Base-by-base conservation (phyloP, 1,140 invertebrate genomes). In the Helicoverpa armigera region DNA sequence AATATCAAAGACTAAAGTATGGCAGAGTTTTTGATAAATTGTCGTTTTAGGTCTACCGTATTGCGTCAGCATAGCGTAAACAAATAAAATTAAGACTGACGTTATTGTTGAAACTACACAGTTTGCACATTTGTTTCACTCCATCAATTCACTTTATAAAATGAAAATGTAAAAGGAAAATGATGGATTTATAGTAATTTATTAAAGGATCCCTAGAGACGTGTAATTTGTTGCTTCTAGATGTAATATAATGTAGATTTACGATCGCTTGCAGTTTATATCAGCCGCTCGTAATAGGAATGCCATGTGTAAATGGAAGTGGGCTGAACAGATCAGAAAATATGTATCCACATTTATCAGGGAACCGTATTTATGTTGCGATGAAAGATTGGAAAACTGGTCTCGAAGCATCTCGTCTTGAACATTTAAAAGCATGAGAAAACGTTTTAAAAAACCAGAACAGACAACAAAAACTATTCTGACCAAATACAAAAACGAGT, bases 241-340 rank as follows among this genome's bases (percentile, higher is more conserved):
- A 70, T 53, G 67, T 53, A 70, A 70, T 70, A 70, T 70, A 70
- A 53, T 53, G 67, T 70, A 70, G 67, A 53, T 70, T 53, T 70
- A 14, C 48, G 18, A 50, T 48, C 48, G 10, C 43, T 67, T 51
- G 67, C 67, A 70, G 48, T 70, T 70, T 70, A 70, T 51, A 70
- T 51, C 67, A 70, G 50, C 48, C 10, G 50, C 48, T 70, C 43
- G 67, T 70, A 70, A 70, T 70, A 51, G 67, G 18, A 70, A 70
- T 70, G 67, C 67, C 48, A 70, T 70, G 67, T 70, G 67, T 53
- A 70, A 70, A 70, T 70, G 67, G 43, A 51, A 70, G 31, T 70
- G 67, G 67, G 18, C 48, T 67, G 63, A 48, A 67, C 63, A 43
- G 63, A 43, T 31, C 60, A 63, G 31, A 29, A 63, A 63, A 63